Evolutionary conservation across 2,113 vertebrate genomes (phyloP), one percentile per base, ranked within the genome.

Genomic region (Vimba vimba): DNA sequence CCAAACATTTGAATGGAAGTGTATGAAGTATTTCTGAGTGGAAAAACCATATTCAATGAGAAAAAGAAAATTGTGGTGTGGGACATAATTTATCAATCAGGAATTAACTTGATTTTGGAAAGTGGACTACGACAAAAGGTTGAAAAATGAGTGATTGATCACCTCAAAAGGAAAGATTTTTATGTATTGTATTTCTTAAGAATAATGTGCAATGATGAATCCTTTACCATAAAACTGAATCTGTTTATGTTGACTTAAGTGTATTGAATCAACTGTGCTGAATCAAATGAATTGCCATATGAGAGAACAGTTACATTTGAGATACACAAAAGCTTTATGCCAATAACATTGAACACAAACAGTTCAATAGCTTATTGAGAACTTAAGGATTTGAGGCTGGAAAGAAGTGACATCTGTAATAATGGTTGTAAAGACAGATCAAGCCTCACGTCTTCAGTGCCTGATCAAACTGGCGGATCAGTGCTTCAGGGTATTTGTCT

Each of bases 401-500:
- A 45, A 64, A 66, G 59, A 25, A 15, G 3, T 43, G 33, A 43
- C 52, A 79, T 79, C 77, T 79, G 57, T 13, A 36, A 13, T 19
- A 45, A 80, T 15, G 23, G 27, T 15, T 64, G n/a, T 64, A 64
- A 25, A 74, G 23, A 47, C 39, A n/a, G 1, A 47, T 62, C 21
- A 79, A 79, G 33, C 36, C 21, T n/a, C 33, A 25, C 33, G 30
- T 57, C 23, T 45, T 80, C 50, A 81, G 0, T 50, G 33, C 45
- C 17, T 43, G 59, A 76, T 83, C 39, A 82, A 52, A 62, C 39
- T 79, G 86, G 23, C 76, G 71, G 84, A 60, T 52, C 30, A 79
- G 25, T n/a, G 59, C 79, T 82, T 81, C 81, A 66, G 83, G 86
- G 78, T 64, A 59, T 66, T 30, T 79, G 82, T 79, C 60, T 27